Conservation (phyloP, 2,888 invertebrate species). For the Drosophila maculinotata region DNA sequence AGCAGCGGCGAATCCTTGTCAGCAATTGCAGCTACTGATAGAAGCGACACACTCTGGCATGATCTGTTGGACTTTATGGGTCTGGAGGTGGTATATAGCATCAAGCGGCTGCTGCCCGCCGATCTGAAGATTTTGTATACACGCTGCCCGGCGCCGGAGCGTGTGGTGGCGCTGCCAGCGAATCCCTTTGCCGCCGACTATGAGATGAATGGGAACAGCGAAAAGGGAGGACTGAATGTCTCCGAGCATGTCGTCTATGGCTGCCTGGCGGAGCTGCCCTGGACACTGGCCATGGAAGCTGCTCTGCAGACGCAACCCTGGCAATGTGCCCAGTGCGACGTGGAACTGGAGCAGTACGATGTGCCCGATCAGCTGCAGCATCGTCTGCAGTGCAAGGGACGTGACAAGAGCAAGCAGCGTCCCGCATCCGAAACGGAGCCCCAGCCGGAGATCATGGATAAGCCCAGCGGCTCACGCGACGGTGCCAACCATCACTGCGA, state of each 20-base stretch:
- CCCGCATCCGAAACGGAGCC: not conserved
- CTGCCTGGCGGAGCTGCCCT: constrained; percentile 89
- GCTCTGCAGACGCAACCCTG: constrained; percentile 88
- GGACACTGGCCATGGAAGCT: constrained; percentile 88
- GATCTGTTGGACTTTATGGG: constrained; percentile 91
- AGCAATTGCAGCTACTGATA: constrained; percentile 7
- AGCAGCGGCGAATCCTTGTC: constrained; percentile 20
- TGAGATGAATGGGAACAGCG: constrained; percentile 87
- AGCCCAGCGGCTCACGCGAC: constrained; percentile 49
- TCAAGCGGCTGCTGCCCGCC: constrained; percentile 93
- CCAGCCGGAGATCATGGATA: not conserved
- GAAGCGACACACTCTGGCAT: constrained; percentile 87
- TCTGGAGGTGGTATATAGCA: constrained; percentile 90
- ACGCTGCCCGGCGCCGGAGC: constrained; percentile 55
- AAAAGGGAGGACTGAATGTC: constrained; percentile 93
- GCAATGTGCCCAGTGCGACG: constrained; percentile 90
- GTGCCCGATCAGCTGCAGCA: constrained; percentile 92
- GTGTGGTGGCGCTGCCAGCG: constrained; percentile 84
- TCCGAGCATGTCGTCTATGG: constrained; percentile 93
- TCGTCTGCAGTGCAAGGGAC: constrained; percentile 48
- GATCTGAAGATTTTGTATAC: constrained; percentile 88
- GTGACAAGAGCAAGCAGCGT: constrained; percentile 60
- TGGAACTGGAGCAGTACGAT: constrained; percentile 87
- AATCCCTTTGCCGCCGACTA: constrained; percentile 91
- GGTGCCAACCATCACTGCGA: constrained; percentile 88